Evolutionary conservation across 2,797 vertebrate genomes (phyloP).

Genomic region (Menidia menidia): DNA sequence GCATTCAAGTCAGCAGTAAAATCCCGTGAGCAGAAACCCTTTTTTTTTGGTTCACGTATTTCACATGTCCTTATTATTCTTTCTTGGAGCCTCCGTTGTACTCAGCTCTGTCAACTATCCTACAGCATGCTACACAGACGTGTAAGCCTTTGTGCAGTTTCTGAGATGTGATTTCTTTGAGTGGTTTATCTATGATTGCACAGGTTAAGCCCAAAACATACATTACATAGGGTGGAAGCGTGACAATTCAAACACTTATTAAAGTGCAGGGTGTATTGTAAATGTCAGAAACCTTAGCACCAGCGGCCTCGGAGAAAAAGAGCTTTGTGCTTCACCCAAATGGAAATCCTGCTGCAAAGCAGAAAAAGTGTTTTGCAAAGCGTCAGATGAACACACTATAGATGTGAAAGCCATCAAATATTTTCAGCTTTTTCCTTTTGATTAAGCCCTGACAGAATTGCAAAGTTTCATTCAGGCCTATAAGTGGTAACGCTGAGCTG

Average conservation of each 20-base stretch:
- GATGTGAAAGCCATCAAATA: too few species aligned
- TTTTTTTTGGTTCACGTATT: conserved; percentile 55
- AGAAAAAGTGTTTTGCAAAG: background rate
- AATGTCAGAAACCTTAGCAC: background rate
- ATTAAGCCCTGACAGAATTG: background rate
- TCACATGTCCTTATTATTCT: conserved; percentile 44
- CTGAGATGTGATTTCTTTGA: background rate
- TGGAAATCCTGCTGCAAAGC: background rate
- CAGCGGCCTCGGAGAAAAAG: background rate
- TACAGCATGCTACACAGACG: conserved; percentile 35
- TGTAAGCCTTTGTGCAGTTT: conserved; percentile 22
- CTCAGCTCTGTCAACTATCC: conserved; percentile 8
- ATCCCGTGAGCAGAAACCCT: conserved; percentile 26
- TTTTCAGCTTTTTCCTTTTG: background rate
- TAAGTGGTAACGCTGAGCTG: background rate
- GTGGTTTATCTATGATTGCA: conserved; percentile 2
- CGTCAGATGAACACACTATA: background rate
- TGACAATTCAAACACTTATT: background rate
- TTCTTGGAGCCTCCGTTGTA: conserved; percentile 44
- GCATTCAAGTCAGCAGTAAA: conserved; percentile 13
- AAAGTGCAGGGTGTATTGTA: background rate
- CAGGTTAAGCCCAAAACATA: background rate
- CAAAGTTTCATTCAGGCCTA: background rate
- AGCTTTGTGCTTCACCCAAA: background rate
- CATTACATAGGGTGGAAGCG: background rate